Evolutionary conservation across 2,888 invertebrate species (phyloP).

Genomic region (Drosophila lacicola): DNA sequence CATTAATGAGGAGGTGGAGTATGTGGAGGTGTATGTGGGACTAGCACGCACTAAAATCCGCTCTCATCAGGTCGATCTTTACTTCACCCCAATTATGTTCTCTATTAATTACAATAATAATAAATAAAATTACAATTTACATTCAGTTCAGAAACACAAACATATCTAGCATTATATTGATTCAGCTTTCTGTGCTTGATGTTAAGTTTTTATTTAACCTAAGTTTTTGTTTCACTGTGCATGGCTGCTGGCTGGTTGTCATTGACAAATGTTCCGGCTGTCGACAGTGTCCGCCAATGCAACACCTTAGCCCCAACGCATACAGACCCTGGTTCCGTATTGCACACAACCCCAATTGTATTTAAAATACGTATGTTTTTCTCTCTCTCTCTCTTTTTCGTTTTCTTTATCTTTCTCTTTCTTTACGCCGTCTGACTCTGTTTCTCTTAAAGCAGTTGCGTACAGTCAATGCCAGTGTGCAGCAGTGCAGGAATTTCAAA

Average conservation of each 20-base stretch:
- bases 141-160: too few relatives aligned
- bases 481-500: conserved; percentile 33
- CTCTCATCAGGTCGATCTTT: too few relatives aligned
- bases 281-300: conserved; percentile 36
- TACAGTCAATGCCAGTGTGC: conserved; percentile 39
- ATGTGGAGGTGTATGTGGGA: too few relatives aligned
- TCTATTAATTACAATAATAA: too few relatives aligned
- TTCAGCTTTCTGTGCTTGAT: neutral
- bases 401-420: neutral
- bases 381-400: neutral
- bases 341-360: conserved; percentile 18
- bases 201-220: neutral
- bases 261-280: conserved; percentile 51
- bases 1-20: too few relatives aligned
- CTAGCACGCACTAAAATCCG: too few relatives aligned
- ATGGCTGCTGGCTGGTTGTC: conserved; percentile 14
- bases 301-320: conserved; percentile 31
- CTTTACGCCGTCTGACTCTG: neutral
- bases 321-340: conserved; percentile 1
- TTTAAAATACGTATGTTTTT: conserved; percentile 3
- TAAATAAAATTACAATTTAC: too few relatives aligned
- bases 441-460: conserved; percentile 7
- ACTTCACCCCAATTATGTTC: too few relatives aligned
- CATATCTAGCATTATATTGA: too few relatives aligned
- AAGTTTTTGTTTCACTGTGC: conserved; percentile 15